These are phyloP conservation scores for Tribolium freemani DNA, from an alignment of 2,888 invertebrate species.

Conservation along the genomic window DNA sequence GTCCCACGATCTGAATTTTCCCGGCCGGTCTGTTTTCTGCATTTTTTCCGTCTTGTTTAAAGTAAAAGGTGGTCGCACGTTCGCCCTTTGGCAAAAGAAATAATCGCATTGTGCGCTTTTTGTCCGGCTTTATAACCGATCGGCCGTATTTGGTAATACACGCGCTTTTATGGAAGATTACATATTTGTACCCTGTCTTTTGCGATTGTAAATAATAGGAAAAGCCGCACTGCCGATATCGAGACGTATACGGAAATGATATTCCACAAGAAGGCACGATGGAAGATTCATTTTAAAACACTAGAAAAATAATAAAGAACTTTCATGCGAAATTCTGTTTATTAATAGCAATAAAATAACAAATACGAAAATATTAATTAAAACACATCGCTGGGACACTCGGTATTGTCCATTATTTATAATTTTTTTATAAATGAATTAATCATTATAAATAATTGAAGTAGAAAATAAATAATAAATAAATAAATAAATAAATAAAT, in stretches of 20 bases:
- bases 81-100: constrained; percentile 49
- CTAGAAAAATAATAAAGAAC: constrained; percentile 11
- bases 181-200: constrained; percentile 58
- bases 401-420: too few species aligned
- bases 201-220: constrained; percentile 54
- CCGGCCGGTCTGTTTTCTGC: constrained; percentile 9
- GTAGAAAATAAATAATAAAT: too few species aligned
- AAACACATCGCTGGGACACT: too few species aligned
- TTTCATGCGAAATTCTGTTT: neutral
- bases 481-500: too few species aligned
- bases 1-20: constrained; percentile 30
- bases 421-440: too few species aligned
- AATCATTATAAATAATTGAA: too few species aligned
- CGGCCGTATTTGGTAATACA: constrained; percentile 56
- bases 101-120: constrained; percentile 45
- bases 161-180: constrained; percentile 57
- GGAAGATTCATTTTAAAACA: constrained; percentile 16
- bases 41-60: constrained; percentile 18
- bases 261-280: constrained; percentile 25
- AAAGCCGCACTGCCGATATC: constrained; percentile 39
- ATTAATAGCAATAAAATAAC: too few species aligned
- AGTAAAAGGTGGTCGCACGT: constrained; percentile 53
- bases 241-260: constrained; percentile 25
- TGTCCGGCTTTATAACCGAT: constrained; percentile 49
- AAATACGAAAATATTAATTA: too few species aligned